Evolutionary conservation across 2,797 vertebrate genomes (phyloP).

Genomic region (Tokudaia muenninki): DNA sequence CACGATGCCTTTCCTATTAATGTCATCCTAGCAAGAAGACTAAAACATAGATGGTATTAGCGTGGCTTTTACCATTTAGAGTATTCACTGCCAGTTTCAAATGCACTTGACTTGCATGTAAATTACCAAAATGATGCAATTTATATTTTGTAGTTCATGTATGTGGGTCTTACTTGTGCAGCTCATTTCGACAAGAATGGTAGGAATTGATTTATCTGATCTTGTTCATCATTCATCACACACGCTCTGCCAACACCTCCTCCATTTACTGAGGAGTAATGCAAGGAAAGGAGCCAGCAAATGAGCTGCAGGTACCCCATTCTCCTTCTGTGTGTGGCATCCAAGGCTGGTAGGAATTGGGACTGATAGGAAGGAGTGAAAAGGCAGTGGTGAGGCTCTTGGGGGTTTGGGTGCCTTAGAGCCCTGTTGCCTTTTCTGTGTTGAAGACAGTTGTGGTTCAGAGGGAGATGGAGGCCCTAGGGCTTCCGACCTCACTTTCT

Average conservation of each 20-base stretch:
- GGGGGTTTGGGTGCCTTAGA: not conserved
- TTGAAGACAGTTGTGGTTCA: slow-evolving; percentile 25
- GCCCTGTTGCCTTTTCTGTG: not conserved
- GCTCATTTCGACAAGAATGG: not conserved
- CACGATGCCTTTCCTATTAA: slow-evolving; percentile 17
- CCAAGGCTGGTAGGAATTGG: not conserved
- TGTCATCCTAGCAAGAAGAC: slow-evolving; percentile 13
- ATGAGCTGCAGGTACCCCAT: not conserved
- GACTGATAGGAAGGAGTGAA: not conserved
- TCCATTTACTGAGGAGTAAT: not conserved
- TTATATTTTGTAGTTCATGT: not conserved
- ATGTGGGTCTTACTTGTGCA: not conserved
- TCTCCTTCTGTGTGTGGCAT: not conserved
- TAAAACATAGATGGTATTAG: not conserved
- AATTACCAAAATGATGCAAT: not conserved
- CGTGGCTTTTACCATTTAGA: slow-evolving; percentile 8
- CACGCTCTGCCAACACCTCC: not conserved
- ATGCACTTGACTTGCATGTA: not conserved
- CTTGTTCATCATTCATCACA: not conserved
- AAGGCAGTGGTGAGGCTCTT: not conserved
- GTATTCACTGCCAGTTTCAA: slow-evolving; percentile 5
- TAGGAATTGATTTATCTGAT: not conserved
- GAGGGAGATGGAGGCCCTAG: not conserved
- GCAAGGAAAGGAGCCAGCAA: not conserved
- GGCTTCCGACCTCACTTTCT: not conserved